Evolutionary conservation across 2,797 vertebrate genomes (phyloP).

Genomic region (Salarias fasciatus): DNA sequence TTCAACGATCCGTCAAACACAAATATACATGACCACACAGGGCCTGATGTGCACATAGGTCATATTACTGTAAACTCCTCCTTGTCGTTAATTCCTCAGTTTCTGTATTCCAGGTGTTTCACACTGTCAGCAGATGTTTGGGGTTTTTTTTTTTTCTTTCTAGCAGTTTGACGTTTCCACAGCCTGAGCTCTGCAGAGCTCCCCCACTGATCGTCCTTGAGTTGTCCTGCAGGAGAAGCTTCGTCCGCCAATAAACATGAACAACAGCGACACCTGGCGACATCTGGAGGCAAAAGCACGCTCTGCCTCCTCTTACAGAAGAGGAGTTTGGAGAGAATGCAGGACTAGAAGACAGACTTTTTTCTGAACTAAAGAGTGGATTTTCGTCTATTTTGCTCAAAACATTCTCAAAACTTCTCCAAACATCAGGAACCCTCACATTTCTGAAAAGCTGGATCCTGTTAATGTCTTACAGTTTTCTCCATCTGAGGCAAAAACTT

Average conservation of each 20-base stretch:
- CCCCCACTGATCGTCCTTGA: constrained; percentile 43
- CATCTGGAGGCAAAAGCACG: too few species aligned
- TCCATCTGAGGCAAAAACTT: not conserved
- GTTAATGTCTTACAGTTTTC: not conserved
- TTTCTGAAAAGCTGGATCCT: too few species aligned
- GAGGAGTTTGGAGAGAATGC: too few species aligned
- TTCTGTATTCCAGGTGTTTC: constrained; percentile 49
- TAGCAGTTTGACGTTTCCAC: constrained; percentile 26
- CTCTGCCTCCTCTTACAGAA: too few species aligned
- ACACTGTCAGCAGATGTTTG: not conserved
- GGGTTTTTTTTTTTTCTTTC: constrained; percentile 1
- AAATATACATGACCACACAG: constrained; percentile 22
- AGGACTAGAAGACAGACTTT: too few species aligned
- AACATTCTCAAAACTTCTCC: too few species aligned
- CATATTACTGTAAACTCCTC: constrained; percentile 24
- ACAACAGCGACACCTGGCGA: constrained; percentile 68
- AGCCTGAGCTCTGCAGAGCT: constrained; percentile 23
- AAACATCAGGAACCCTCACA: too few species aligned
- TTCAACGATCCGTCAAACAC: too few species aligned
- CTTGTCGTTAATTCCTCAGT: constrained; percentile 4
- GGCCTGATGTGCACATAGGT: constrained; percentile 1
- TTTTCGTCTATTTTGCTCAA: too few species aligned
- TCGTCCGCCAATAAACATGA: constrained; percentile 5
- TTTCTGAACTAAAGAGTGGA: too few species aligned
- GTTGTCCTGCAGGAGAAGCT: constrained; percentile 12